Evolutionary conservation across 2,888 invertebrate species (phyloP).

Genomic region (Petrolisthes manimaculis): DNA sequence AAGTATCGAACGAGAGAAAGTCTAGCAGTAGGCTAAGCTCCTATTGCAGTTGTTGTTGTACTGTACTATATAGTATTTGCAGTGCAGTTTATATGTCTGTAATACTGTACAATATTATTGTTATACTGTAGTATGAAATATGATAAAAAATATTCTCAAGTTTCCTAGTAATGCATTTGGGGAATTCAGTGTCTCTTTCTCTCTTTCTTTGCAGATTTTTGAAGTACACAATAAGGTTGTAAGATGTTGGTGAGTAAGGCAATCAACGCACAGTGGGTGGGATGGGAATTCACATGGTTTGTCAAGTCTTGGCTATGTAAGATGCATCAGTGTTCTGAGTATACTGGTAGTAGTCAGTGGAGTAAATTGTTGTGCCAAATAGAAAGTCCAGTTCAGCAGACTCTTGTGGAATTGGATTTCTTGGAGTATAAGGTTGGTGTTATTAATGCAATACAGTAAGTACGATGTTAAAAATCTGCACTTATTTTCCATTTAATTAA

Average conservation of each 20-base stretch:
- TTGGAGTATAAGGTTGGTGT: not conserved
- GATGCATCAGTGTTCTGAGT: not conserved
- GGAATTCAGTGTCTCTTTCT: not conserved
- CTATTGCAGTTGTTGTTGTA: not conserved
- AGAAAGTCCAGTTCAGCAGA: constrained; percentile 3
- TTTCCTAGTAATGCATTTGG: not conserved
- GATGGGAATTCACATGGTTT: constrained; percentile 12
- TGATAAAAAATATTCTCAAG: not conserved
- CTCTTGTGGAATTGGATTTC: not conserved
- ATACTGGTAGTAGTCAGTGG: not conserved
- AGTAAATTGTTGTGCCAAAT: constrained; percentile 31
- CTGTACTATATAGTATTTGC: not conserved
- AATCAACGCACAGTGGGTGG: constrained; percentile 41
- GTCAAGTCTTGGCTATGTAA: not conserved
- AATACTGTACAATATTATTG: not conserved
- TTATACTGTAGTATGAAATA: not conserved
- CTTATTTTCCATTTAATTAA: not conserved
- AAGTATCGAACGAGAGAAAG: no score
- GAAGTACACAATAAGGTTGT: constrained; percentile 58
- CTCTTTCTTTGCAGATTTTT: constrained; percentile 41
- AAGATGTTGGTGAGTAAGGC: constrained; percentile 42
- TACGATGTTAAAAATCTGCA: not conserved
- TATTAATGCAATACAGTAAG: constrained; percentile 21
- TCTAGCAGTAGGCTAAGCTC: not conserved
- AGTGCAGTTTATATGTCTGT: not conserved